phyloP scores from a whole-genome alignment of 92 coral and sea anemone genomes.

The Anthopleura xanthogrammica region DNA sequence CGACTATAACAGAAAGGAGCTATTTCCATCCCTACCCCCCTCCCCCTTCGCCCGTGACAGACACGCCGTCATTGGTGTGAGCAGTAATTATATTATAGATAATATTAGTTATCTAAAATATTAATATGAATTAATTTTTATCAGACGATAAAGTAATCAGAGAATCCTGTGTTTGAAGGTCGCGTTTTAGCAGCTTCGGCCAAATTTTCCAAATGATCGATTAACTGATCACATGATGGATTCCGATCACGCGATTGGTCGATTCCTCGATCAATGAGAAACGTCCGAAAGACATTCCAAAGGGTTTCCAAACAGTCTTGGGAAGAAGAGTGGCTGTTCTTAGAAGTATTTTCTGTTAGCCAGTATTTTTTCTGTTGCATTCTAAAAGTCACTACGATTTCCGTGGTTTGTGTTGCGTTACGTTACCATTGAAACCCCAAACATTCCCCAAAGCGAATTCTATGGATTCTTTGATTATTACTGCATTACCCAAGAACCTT shows the following conservation, averaged over 20 bases:
- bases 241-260: background rate
- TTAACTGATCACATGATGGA: background rate
- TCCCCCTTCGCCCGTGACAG: constrained; percentile 99
- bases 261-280: background rate
- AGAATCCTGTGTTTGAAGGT: background rate
- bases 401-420: background rate
- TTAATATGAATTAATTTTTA: constrained; percentile 32
- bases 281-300: too few relatives aligned
- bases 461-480: constrained; percentile 4
- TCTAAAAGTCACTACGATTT: background rate
- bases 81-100: constrained; percentile 14
- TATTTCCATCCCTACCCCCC: constrained; percentile 94
- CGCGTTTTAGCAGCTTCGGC: background rate
- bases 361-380: background rate
- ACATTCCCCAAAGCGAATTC: background rate
- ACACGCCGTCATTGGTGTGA: constrained; percentile 90
- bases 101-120: constrained; percentile 17
- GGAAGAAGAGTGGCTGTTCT: too few relatives aligned
- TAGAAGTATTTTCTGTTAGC: background rate
- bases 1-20: constrained; percentile 84
- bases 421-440: background rate
- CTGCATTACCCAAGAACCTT: constrained; percentile 27
- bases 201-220: background rate
- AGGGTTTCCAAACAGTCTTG: too few relatives aligned
- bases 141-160: constrained; percentile 10